These are phyloP conservation scores for Panthera leo DNA, from an alignment of 2,113 vertebrate genomes.

Conservation along the genomic window DNA sequence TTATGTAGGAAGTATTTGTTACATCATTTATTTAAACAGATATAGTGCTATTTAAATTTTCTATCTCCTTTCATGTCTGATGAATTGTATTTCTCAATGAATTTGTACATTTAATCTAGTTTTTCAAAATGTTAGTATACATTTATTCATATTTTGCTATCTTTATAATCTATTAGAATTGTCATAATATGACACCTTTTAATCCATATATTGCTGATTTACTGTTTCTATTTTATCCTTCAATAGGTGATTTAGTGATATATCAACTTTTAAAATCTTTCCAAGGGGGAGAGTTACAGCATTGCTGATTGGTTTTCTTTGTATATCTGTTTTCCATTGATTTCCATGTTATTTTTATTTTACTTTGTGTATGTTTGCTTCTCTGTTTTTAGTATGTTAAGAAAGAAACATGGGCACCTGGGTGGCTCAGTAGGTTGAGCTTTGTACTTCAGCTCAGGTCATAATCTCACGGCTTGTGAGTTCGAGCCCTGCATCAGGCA, in stretches of 20 bases:
- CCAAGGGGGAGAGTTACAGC: background rate
- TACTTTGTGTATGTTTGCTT: background rate
- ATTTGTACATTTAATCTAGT: background rate
- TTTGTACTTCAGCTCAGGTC: too few relatives aligned
- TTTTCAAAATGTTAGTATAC: background rate
- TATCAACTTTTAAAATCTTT: background rate
- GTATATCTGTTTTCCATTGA: background rate
- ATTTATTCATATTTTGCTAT: background rate
- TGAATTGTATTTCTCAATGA: background rate
- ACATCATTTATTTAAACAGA: background rate
- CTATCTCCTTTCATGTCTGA: background rate
- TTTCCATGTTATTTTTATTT: background rate
- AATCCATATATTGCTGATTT: background rate
- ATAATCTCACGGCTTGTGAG: too few relatives aligned
- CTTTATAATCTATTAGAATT: background rate
- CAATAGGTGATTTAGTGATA: background rate
- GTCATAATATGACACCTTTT: background rate
- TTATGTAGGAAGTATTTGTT: background rate
- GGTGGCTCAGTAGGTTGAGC: too few relatives aligned
- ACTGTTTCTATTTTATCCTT: background rate
- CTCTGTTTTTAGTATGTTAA: background rate
- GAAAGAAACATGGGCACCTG: background rate
- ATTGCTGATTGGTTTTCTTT: background rate
- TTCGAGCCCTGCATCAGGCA: too few relatives aligned
- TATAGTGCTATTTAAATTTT: background rate